A percentile compares a stretch with the other conserved stretches of the same genome.
phyloP scores from a whole-genome alignment of 2,113 vertebrate species.

The Rhipidura dahli region DNA sequence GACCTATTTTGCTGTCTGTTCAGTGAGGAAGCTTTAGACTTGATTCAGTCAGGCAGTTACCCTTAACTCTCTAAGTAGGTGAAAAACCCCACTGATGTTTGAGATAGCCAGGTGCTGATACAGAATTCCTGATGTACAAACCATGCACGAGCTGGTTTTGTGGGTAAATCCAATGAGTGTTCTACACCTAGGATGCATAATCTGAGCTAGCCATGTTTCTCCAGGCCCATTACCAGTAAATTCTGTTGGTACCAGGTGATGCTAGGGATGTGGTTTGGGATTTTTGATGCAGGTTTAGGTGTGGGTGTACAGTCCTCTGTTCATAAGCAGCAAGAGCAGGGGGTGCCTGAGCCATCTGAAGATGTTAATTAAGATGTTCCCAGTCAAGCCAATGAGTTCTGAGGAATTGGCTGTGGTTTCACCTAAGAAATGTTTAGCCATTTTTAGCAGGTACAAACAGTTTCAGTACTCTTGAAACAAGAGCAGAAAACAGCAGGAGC shows the following conservation, averaged over 20 bases:
- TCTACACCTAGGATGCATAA: accelerated
- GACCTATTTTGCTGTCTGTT: not conserved
- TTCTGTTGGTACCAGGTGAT: no score
- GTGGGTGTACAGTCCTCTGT: not conserved
- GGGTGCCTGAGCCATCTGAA: not conserved
- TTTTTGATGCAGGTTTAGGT: not conserved
- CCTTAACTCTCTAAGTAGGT: not conserved
- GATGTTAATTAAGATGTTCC: not conserved
- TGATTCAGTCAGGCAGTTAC: not conserved
- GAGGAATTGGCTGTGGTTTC: not conserved
- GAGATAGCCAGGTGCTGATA: not conserved
- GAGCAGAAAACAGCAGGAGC: not conserved
- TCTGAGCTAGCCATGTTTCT: not conserved
- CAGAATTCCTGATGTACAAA: not conserved
- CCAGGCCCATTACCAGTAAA: not conserved
- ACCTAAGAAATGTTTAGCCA: accelerated
- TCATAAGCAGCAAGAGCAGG: not conserved
- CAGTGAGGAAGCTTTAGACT: not conserved
- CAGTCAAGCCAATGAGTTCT: accelerated
- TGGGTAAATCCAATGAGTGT: not conserved
- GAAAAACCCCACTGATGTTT: not conserved
- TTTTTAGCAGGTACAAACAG: not conserved
- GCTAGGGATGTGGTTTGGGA: not conserved
- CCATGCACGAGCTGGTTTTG: not conserved
- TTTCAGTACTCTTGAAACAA: not conserved